A percentile compares a stretch with the other conserved stretches of the same genome.
Evolutionary conservation across 37 sponge, comb jelly and placozoan genomes (phyloP).

Genomic region (Dysidea cf. avara): DNA sequence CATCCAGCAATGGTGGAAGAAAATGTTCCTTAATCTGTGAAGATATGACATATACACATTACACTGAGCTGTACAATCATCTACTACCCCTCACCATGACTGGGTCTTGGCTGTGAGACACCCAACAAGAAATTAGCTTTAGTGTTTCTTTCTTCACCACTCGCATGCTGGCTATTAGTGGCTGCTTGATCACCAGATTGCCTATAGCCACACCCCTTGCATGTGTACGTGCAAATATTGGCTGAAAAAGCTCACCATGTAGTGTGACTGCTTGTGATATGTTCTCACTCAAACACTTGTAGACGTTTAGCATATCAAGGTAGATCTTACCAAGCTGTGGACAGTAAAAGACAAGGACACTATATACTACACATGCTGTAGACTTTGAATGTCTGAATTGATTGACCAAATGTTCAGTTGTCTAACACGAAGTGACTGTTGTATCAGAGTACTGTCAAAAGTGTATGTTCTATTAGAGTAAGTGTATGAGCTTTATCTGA

Average conservation of each 20-base stretch:
- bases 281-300: slow-evolving; percentile 94
- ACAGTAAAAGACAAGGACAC: not conserved
- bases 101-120: slow-evolving; percentile 80
- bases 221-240: too few species aligned
- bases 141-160: slow-evolving; percentile 96
- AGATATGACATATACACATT: too few species aligned
- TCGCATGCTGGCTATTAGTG: slow-evolving; percentile 85
- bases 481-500: too few species aligned
- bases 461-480: too few species aligned
- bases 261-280: slow-evolving; percentile 74
- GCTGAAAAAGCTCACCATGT: slow-evolving; percentile 44
- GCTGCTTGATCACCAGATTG: slow-evolving; percentile 87
- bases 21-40: slow-evolving; percentile 85
- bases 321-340: slow-evolving; percentile 90
- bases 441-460: too few species aligned
- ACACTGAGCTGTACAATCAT: too few species aligned
- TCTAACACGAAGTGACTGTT: too few species aligned
- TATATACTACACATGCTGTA: not conserved
- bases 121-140: slow-evolving; percentile 92
- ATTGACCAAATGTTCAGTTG: too few species aligned
- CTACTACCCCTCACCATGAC: slow-evolving; percentile 53
- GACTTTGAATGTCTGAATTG: too few species aligned
- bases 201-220: slow-evolving; percentile 39
- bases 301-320: slow-evolving; percentile 98
- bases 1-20: slow-evolving; percentile 93